Conservation (phyloP, 2,113 vertebrate genomes). For the Campylorhamphus procurvoides region DNA sequence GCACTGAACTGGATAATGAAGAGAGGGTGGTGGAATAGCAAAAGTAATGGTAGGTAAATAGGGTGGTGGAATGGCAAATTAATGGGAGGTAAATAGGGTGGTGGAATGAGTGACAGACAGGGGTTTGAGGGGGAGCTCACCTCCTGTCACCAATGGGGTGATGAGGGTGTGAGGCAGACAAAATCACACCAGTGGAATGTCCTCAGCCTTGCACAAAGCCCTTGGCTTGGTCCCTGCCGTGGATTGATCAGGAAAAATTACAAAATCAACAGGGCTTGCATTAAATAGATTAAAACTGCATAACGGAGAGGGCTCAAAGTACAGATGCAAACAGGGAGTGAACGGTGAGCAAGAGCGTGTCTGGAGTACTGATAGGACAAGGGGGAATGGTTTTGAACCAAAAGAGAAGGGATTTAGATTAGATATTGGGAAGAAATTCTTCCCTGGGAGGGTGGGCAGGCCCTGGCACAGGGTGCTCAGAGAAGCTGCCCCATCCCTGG, state of each 20-base stretch:
- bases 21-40: not conserved
- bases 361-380: not conserved
- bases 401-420: not conserved
- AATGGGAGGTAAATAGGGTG: not conserved
- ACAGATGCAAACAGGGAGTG: fast-evolving
- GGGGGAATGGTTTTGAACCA: not conserved
- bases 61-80: not conserved
- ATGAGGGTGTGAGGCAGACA: not conserved
- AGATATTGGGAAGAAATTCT: not conserved
- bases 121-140: not conserved
- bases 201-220: not conserved
- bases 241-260: not conserved
- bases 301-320: not conserved
- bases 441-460: not conserved
- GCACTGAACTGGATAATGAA: not conserved
- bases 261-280: not conserved
- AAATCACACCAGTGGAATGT: fast-evolving
- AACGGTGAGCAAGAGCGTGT: fast-evolving
- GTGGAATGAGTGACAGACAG: not conserved
- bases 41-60: not conserved
- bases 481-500: not conserved
- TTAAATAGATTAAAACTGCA: not conserved
- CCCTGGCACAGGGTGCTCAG: not conserved
- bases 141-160: fast-evolving
- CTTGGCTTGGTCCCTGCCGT: not conserved